Conservation (phyloP, 2,113 vertebrate species). For the Coryphaenoides rupestris region DNA sequence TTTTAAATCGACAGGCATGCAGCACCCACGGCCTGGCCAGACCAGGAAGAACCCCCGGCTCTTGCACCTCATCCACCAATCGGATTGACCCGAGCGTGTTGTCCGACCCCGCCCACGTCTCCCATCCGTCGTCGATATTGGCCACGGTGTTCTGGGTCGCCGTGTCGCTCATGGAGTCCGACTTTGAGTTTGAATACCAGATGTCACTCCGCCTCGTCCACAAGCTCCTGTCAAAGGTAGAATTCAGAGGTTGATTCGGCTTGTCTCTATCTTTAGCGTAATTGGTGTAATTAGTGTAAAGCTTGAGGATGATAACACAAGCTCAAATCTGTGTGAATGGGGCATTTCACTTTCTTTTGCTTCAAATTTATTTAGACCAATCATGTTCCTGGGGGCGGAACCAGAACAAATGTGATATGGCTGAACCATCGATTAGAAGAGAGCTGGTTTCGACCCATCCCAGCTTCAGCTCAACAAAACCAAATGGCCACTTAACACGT, state of each 20-base stretch:
- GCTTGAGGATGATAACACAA: too few species aligned
- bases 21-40: slow-evolving; percentile 85
- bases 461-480: not conserved
- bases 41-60: slow-evolving; percentile 78
- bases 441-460: too few species aligned
- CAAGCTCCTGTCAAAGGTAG: slow-evolving; percentile 83
- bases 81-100: slow-evolving; percentile 82
- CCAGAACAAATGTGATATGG: too few species aligned
- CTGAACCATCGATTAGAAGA: too few species aligned
- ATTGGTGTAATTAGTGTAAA: too few species aligned
- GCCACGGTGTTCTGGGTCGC: slow-evolving; percentile 98
- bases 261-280: too few species aligned
- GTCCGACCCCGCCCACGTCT: slow-evolving; percentile 86
- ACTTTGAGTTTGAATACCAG: slow-evolving; percentile 98
- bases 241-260: too few species aligned
- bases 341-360: too few species aligned
- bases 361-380: too few species aligned
- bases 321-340: too few species aligned
- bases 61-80: slow-evolving; percentile 80
- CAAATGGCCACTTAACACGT: too few species aligned
- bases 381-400: too few species aligned
- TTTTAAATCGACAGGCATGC: slow-evolving; percentile 89
- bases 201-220: slow-evolving; percentile 92
- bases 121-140: slow-evolving; percentile 88
- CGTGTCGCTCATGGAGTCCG: slow-evolving; percentile 95